Evolutionary conservation across 1,140 invertebrate species (phyloP), one percentile per base, ranked within the genome.

Genomic region (Zaprionus taronus): DNA sequence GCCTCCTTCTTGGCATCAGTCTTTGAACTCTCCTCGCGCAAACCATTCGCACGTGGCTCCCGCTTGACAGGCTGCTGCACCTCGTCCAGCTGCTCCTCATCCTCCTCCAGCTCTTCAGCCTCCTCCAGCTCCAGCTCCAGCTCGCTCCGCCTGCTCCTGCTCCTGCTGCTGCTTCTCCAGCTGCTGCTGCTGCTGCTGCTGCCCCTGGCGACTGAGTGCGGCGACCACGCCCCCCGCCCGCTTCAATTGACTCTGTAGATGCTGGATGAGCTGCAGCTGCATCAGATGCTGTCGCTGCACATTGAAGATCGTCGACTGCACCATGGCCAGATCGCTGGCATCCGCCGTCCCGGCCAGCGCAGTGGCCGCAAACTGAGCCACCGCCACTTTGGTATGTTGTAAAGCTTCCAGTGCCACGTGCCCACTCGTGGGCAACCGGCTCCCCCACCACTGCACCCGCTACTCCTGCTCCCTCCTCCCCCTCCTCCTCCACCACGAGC

Each of bases 281-380:
- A 99, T 96, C 76, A 98, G 95, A 94, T 99, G 98, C 93, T 98
- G 98, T 85, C 98, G 97, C 92, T 98, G 98, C 31, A 98, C 94
- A 12, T 96, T 98, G 91, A 97, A 98, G 58, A 99, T 93, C 2
- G 97, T 97, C 60, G 96, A 96, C 85, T 98, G 97, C 62, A 98
- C 94, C 58, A 98, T 95, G 14, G 97, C 97, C 64, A 98, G 93
- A 91, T 98, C 97, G 91, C 97, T 97, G 56, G 97, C 93, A 61
- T 75, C 56, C 20, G 80, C 95, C 95, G n/a, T 56, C 1, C 65
- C 78, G 5, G 96, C 96, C 93, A 97, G 95, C 5, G 96, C 96
- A 1, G 96, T 96, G 11, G 97, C 96, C 17, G 97, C 97, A 92
- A 98, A 98, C 93, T 99, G 98, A 1, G 98, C 97, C 64, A 99